These are phyloP conservation scores for Etheostoma perlongum DNA, from an alignment of 2,797 vertebrate genomes.

Conservation along the genomic window DNA sequence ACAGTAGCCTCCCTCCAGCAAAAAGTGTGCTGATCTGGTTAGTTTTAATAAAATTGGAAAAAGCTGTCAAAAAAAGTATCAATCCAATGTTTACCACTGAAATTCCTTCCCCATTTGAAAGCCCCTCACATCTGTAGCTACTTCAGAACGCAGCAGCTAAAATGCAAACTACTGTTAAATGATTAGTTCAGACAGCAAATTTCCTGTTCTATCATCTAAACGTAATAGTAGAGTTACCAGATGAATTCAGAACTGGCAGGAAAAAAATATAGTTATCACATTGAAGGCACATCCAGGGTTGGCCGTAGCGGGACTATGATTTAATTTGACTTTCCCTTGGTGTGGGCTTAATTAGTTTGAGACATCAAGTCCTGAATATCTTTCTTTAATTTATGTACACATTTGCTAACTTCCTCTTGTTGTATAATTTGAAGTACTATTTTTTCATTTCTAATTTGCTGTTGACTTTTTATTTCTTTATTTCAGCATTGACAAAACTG, in stretches of 20 bases:
- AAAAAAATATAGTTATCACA: conserved; percentile 15
- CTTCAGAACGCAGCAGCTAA: conserved; percentile 32
- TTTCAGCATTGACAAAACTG: not conserved
- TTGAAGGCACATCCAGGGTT: not conserved
- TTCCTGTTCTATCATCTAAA: conserved; percentile 17
- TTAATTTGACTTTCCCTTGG: not conserved
- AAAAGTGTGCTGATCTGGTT: not conserved
- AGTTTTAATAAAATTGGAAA: conserved; percentile 23
- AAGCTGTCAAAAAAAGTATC: conserved; percentile 18
- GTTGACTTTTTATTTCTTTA: not conserved
- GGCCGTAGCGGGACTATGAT: not conserved
- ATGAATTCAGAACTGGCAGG: conserved; percentile 8
- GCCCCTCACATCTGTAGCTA: conserved; percentile 47
- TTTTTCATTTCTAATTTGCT: not conserved
- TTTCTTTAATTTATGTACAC: not conserved
- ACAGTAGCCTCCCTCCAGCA: conserved; percentile 8
- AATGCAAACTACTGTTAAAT: conserved; percentile 21
- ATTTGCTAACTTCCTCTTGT: not conserved
- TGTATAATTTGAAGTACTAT: not conserved
- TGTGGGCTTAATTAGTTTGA: not conserved
- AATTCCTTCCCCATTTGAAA: conserved; percentile 17
- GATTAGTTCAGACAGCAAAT: conserved; percentile 27
- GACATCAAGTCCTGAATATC: not conserved
- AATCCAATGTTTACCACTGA: conserved; percentile 32
- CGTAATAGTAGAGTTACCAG: not conserved